Percentiles rank a stretch among this genome's conserved stretches.
These are phyloP conservation scores for Drosophila rufa DNA, from an alignment of 1,140 invertebrate genomes.

Conservation along the genomic window DNA sequence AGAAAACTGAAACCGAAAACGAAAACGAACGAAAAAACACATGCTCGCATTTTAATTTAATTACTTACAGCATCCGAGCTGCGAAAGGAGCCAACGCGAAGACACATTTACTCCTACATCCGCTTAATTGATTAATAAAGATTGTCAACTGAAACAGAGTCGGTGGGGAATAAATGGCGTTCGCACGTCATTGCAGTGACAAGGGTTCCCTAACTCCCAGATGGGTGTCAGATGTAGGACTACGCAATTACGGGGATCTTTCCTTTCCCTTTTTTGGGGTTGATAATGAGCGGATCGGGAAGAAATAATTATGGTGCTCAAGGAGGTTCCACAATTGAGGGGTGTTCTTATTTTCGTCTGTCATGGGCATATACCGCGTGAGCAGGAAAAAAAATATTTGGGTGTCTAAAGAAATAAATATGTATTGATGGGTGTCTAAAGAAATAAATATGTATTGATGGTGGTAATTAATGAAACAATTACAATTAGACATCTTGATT, in stretches of 20 bases:
- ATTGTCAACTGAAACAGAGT: slow-evolving; percentile 67
- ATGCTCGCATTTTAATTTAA: slow-evolving; percentile 83
- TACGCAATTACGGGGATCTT: slow-evolving; percentile 45
- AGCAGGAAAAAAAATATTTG: background rate
- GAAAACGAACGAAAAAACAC: slow-evolving; percentile 63
- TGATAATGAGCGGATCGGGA: slow-evolving; percentile 48
- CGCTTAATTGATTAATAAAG: slow-evolving; percentile 81
- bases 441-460: background rate
- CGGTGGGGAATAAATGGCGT: slow-evolving; percentile 44
- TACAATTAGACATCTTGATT: background rate
- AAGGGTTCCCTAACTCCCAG: slow-evolving; percentile 60
- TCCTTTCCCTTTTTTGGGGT: slow-evolving; percentile 20
- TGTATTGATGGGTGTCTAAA: background rate
- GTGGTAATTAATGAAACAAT: background rate
- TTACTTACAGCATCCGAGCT: slow-evolving; percentile 74
- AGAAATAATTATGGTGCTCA: slow-evolving; percentile 19
- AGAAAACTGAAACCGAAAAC: slow-evolving; percentile 17
- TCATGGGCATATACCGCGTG: background rate
- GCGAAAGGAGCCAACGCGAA: slow-evolving; percentile 50
- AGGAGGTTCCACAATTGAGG: slow-evolving; percentile 18
- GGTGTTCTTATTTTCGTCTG: slow-evolving; percentile 41
- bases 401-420: background rate
- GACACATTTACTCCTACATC: slow-evolving; percentile 56
- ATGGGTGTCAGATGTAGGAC: slow-evolving; percentile 69
- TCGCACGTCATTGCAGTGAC: slow-evolving; percentile 65